These are phyloP conservation scores for Passer montanus DNA, from an alignment of 2,113 vertebrate species.

Conservation along the genomic window DNA sequence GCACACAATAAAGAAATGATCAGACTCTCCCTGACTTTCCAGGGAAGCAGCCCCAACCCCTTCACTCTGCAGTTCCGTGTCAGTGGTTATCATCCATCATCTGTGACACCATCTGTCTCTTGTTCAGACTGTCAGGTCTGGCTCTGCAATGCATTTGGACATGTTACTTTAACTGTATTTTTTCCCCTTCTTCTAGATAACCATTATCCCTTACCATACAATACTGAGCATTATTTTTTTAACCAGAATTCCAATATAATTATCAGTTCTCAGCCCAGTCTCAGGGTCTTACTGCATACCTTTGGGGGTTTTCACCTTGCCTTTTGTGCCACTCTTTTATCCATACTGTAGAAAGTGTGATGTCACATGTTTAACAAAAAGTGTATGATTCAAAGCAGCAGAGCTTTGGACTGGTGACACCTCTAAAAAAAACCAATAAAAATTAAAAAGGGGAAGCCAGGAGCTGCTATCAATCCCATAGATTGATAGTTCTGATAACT, in stretches of 20 bases:
- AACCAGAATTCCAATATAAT: neutral
- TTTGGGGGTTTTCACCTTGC: rapidly evolving
- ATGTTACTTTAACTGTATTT: neutral
- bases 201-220: neutral
- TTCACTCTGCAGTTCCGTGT: neutral
- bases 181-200: neutral
- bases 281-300: rapidly evolving
- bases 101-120: neutral
- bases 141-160: neutral
- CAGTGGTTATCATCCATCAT: neutral
- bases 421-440: neutral
- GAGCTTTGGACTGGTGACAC: neutral
- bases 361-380: neutral
- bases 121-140: neutral
- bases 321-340: neutral
- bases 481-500: neutral
- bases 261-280: neutral
- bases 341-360: neutral
- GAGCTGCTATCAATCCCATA: neutral
- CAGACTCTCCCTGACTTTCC: neutral
- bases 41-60: neutral
- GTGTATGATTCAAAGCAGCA: rapidly evolving
- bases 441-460: neutral
- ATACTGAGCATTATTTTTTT: neutral
- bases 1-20: neutral